Percentiles rank a stretch among this genome's conserved stretches.
Conservation (phyloP, 2,113 vertebrate genomes). For the Alces alces region DNA sequence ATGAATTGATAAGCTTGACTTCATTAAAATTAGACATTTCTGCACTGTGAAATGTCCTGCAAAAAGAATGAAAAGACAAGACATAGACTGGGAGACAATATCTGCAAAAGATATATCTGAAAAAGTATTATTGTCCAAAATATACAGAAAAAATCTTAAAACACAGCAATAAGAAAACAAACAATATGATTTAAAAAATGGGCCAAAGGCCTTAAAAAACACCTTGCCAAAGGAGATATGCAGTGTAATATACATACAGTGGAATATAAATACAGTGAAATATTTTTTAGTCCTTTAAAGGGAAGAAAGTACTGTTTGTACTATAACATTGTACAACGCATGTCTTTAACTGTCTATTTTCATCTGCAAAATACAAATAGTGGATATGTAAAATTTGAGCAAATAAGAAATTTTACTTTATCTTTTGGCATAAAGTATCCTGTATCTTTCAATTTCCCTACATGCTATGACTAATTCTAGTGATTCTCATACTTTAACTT, state of each 20-base stretch:
- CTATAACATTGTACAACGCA: neutral
- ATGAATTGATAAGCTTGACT: neutral
- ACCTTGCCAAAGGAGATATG: neutral
- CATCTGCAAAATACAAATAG: neutral
- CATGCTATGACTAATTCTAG: neutral
- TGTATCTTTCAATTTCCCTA: neutral
- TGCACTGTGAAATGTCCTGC: neutral
- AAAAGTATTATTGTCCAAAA: neutral
- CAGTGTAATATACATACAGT: neutral
- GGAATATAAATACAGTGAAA: neutral
- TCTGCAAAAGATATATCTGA: neutral
- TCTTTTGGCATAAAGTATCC: neutral
- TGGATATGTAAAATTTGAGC: neutral
- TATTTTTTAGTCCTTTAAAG: neutral
- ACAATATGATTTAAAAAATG: neutral
- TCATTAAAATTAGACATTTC: neutral
- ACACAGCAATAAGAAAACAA: neutral
- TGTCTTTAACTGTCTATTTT: neutral
- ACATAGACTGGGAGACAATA: neutral
- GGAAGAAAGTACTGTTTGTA: neutral
- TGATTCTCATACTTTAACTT: neutral
- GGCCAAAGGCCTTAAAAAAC: neutral
- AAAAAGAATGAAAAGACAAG: neutral
- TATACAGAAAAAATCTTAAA: neutral
- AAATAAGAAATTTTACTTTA: neutral